Conservation (phyloP, 1,140 invertebrate species). For the Panagrolaimus sp. region DNA sequence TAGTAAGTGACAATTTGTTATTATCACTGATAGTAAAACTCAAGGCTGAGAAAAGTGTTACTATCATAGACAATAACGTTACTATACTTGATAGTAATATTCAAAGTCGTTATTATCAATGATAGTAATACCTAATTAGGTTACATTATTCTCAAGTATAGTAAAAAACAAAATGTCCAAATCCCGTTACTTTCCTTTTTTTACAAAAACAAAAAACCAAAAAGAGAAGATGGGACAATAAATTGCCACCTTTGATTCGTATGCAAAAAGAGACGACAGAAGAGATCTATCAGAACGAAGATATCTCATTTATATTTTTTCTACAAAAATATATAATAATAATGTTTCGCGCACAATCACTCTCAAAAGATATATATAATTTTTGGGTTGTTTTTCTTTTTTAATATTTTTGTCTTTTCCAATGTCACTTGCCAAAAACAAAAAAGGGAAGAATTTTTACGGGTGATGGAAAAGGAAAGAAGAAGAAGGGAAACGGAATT, state of each 20-base stretch:
- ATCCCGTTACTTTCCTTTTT: too few relatives aligned
- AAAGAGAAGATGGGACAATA: too few relatives aligned
- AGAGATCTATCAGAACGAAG: neutral
- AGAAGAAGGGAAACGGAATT: neutral
- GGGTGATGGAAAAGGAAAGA: neutral
- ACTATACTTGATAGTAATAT: too few relatives aligned
- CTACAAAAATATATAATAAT: neutral
- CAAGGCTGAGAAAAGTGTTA: too few relatives aligned
- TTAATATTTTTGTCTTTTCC: neutral
- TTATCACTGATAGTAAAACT: neutral
- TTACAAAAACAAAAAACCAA: too few relatives aligned
- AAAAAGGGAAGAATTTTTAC: neutral
- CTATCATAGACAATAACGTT: too few relatives aligned
- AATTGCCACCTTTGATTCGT: neutral
- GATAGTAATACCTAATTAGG: too few relatives aligned
- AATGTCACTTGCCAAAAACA: constrained; percentile 1
- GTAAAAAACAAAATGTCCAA: too few relatives aligned
- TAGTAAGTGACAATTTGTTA: neutral
- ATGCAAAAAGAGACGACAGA: neutral
- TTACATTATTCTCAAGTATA: too few relatives aligned
- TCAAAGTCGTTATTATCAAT: too few relatives aligned
- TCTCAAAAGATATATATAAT: neutral
- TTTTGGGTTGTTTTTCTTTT: neutral
- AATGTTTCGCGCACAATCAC: neutral
- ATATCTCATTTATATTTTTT: neutral